A percentile compares a stretch with the other conserved stretches of the same genome.
Evolutionary conservation across 2,888 invertebrate species (phyloP).

Genomic region (Metacarcinus magister): DNA sequence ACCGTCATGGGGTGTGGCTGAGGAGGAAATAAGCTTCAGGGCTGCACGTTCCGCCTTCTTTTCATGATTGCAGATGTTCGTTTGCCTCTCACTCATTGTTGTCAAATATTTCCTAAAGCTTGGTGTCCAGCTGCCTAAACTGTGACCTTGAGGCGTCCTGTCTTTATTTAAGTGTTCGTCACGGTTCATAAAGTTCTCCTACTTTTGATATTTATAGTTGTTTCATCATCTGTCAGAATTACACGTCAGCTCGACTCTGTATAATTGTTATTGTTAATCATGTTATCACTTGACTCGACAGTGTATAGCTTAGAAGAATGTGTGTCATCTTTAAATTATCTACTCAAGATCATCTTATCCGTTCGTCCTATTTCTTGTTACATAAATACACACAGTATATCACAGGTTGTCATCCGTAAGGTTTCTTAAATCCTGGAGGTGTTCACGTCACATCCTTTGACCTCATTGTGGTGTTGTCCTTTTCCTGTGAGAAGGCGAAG

Average conservation of each 20-base stretch:
- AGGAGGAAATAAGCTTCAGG: background rate
- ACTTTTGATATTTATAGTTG: background rate
- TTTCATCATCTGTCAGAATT: background rate
- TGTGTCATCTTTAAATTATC: too few relatives aligned
- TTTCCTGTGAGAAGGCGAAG: background rate
- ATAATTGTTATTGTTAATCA: background rate
- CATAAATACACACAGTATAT: background rate
- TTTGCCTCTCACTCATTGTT: background rate
- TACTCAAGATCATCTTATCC: background rate
- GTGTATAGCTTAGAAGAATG: too few relatives aligned
- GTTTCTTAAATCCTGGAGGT: background rate
- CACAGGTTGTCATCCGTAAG: background rate
- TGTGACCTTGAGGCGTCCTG: background rate
- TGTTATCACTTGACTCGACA: too few relatives aligned
- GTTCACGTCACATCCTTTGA: background rate
- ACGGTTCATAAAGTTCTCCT: background rate
- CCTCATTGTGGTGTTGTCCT: background rate
- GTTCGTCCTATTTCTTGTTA: background rate
- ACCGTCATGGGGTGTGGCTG: slow-evolving; percentile 29
- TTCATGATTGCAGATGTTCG: background rate
- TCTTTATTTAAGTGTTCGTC: background rate
- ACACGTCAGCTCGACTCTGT: background rate
- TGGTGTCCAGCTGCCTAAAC: background rate
- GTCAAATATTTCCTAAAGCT: background rate
- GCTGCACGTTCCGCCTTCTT: background rate